Percentiles rank a stretch among this genome's conserved stretches.
Evolutionary conservation across 2,888 invertebrate species (phyloP).

Genomic region (Caradrina kadenii): DNA sequence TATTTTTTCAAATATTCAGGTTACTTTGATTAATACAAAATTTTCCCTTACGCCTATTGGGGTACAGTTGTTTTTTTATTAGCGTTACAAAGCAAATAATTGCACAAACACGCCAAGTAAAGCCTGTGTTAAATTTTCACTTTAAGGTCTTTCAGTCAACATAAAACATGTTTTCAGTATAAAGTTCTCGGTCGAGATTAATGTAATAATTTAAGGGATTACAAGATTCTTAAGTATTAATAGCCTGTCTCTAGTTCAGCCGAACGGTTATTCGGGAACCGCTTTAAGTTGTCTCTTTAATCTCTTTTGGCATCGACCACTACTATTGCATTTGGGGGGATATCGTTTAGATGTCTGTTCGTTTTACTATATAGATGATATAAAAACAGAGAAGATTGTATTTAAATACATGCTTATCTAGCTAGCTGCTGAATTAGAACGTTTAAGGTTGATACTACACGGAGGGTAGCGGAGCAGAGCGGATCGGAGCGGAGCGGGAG

Average conservation of each 20-base stretch:
- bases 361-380: neutral
- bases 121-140: no score
- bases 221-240: constrained; percentile 55
- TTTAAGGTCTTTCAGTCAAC: constrained; percentile 1
- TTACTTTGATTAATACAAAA: no score
- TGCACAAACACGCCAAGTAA: no score
- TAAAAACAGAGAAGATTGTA: neutral
- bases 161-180: constrained; percentile 12
- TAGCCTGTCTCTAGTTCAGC: constrained; percentile 41
- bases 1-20: no score
- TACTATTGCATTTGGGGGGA: constrained; percentile 18
- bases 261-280: constrained; percentile 40
- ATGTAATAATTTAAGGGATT: constrained; percentile 50
- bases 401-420: neutral
- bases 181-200: constrained; percentile 19
- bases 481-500: neutral
- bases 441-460: neutral
- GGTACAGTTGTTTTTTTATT: no score
- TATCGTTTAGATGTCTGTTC: constrained; percentile 29
- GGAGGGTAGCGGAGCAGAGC: neutral
- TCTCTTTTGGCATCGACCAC: constrained; percentile 40
- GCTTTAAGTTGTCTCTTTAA: constrained; percentile 54
- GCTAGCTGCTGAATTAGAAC: neutral
- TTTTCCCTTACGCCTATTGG: no score
- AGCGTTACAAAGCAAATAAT: no score